Conservation (phyloP, 2,888 invertebrate species). For the Ophraella communa region DNA sequence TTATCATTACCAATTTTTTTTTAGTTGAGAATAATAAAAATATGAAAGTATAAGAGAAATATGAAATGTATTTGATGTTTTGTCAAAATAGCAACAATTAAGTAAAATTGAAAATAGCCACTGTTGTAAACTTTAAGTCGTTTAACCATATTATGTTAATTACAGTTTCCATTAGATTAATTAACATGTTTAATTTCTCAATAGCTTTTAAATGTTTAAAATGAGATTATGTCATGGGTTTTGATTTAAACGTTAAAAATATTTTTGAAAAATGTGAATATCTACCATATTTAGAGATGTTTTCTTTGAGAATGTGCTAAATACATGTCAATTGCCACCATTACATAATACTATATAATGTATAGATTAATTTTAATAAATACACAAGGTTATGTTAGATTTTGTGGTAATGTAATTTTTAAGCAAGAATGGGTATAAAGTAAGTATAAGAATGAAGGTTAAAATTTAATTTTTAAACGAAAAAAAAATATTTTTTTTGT, state of each 20-base stretch:
- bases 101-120: neutral
- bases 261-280: conserved; percentile 7
- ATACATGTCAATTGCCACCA: conserved; percentile 19
- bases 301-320: conserved; percentile 11
- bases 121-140: too few species aligned
- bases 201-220: conserved; percentile 18
- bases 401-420: too few species aligned
- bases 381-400: neutral
- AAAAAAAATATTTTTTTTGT: too few species aligned
- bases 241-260: conserved; percentile 3
- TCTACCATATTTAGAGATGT: neutral
- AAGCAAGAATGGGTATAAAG: neutral
- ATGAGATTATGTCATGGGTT: conserved; percentile 16
- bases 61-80: too few species aligned
- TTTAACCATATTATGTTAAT: neutral
- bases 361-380: neutral
- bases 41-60: too few species aligned
- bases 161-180: neutral
- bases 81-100: too few species aligned
- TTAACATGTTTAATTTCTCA: neutral
- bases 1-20: too few species aligned
- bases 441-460: neutral
- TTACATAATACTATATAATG: conserved; percentile 3
- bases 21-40: too few species aligned
- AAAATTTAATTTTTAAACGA: too few species aligned